Evolutionary conservation across 30 jellyfish, hydroid and myxozoan species (phyloP).

Genomic region (Chrysaora quinquecirrha): DNA sequence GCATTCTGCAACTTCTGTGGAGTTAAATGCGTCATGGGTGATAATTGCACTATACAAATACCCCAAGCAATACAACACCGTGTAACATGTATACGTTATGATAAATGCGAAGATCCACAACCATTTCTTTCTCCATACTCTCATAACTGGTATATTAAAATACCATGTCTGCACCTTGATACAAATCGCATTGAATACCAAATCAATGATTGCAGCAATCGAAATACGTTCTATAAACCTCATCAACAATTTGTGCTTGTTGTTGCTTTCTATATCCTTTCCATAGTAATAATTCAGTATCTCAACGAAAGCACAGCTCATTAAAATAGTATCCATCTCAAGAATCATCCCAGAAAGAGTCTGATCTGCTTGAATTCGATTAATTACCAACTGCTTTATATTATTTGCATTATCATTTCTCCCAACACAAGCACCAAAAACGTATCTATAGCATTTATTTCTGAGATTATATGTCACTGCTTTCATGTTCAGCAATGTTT

Average conservation of each 20-base stretch:
- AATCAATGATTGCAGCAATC: constrained; percentile 33
- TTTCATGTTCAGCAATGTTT: no score
- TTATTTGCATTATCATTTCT: background rate
- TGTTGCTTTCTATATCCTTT: background rate
- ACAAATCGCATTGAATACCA: constrained; percentile 26
- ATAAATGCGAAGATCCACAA: constrained; percentile 40
- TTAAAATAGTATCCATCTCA: constrained; percentile 50
- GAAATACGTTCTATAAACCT: constrained; percentile 15
- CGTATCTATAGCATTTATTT: constrained; percentile 30
- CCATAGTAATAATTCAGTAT: constrained; percentile 31
- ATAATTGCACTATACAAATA: constrained; percentile 48
- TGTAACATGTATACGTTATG: constrained; percentile 41
- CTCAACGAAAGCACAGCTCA: constrained; percentile 60
- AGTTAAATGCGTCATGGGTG: constrained; percentile 13
- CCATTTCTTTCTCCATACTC: constrained; percentile 65
- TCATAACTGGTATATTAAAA: constrained; percentile 60
- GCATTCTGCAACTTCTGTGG: background rate
- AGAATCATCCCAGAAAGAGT: constrained; percentile 61
- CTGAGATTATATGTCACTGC: constrained; percentile 16
- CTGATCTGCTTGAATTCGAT: constrained; percentile 62
- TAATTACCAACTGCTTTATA: constrained; percentile 22
- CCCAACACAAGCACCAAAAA: constrained; percentile 61
- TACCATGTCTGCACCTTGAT: constrained; percentile 55
- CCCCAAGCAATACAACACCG: constrained; percentile 51
- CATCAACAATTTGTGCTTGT: background rate